Evolutionary conservation across 2,888 invertebrate species (phyloP).

Genomic region (Drosophila fungiperda): DNA sequence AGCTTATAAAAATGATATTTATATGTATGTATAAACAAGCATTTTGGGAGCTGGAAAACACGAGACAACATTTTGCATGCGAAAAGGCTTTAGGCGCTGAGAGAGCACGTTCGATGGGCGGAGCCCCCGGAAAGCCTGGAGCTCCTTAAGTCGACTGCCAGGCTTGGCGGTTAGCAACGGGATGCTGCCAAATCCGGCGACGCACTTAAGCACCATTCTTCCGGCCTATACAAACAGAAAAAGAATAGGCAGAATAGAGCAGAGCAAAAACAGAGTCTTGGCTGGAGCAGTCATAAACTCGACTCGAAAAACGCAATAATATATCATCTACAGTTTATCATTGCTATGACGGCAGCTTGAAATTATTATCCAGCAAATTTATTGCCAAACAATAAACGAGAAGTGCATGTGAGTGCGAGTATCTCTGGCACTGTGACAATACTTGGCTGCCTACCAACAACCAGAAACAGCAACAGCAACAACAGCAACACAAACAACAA

Average conservation of each 20-base stretch:
- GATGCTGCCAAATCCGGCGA: conserved; percentile 69
- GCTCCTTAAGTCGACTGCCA: conserved; percentile 36
- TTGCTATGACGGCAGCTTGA: conserved; percentile 82
- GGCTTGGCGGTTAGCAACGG: conserved; percentile 57
- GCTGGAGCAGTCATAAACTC: conserved; percentile 63
- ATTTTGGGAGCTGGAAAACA: conserved; percentile 43
- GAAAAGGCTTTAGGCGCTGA: conserved; percentile 49
- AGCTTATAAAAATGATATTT: conserved; percentile 73
- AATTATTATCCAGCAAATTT: conserved; percentile 82
- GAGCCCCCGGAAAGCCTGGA: conserved; percentile 1
- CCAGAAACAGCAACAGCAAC: conserved; percentile 21
- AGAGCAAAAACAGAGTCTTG: background rate
- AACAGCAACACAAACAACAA: conserved; percentile 31
- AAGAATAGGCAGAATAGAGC: conserved; percentile 22
- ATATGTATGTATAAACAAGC: conserved; percentile 40
- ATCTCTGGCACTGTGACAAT: conserved; percentile 17
- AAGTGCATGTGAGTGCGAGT: conserved; percentile 43
- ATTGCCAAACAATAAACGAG: conserved; percentile 79
- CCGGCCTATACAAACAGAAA: conserved; percentile 53
- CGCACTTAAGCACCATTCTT: conserved; percentile 63
- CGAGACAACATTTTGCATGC: conserved; percentile 73
- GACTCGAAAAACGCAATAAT: conserved; percentile 77
- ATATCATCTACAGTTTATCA: conserved; percentile 83
- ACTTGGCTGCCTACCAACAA: conserved; percentile 61
- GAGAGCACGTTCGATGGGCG: conserved; percentile 6